Base-by-base conservation (phyloP, 1,140 invertebrate species). In the Pseudomyrmex cubaensis region DNA sequence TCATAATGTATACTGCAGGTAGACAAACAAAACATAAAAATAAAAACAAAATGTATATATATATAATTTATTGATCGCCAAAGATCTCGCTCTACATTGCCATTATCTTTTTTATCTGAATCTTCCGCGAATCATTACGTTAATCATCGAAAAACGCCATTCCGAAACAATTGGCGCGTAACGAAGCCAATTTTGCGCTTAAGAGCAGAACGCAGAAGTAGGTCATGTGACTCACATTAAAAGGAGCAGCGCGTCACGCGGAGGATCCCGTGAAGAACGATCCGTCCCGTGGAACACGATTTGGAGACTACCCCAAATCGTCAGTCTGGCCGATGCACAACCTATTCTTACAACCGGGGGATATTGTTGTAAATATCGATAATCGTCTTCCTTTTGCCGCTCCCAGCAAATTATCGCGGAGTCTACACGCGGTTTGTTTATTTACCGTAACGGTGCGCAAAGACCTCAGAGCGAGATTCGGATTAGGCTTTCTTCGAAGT, bases 71-170 rank as follows among this genome's bases (percentile, higher is more conserved):
- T 25, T 25, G 22, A 25, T 25, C 25, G 25, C 25, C 25, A 25
- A 25, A 25, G 48, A 70, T 48, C 46, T 25, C 54, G 73, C 15
- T 75, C 48, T 52, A 44, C 12, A 17, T 50, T 9, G 64, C n/a
- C 22, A 50, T 80, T 80, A 50, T 48, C 8, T n/a, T 8, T 13
- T 61, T 13, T 59, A 20, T 12, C 76, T 64, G 15, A 35, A 7
- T 52, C 64, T 80, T 80, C 76, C 44, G 35, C 76, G 66, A 72
- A 80, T 80, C 76, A 80, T 80, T 80, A 80, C 66, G 76, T 72
- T 80, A 80, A 80, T 80, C 54, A 72, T 72, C 56, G n/a, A 72
- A 17, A 61, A 80, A 80, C 76, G 66, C 72, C 66, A 80, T 50
- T 80, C 44, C 44, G 2, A 50, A n/a, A 66, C 66, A 70, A 80